Evolutionary conservation across 2,888 invertebrate species (phyloP), one percentile per base, ranked within the genome.

Genomic region (Eulithis testata): DNA sequence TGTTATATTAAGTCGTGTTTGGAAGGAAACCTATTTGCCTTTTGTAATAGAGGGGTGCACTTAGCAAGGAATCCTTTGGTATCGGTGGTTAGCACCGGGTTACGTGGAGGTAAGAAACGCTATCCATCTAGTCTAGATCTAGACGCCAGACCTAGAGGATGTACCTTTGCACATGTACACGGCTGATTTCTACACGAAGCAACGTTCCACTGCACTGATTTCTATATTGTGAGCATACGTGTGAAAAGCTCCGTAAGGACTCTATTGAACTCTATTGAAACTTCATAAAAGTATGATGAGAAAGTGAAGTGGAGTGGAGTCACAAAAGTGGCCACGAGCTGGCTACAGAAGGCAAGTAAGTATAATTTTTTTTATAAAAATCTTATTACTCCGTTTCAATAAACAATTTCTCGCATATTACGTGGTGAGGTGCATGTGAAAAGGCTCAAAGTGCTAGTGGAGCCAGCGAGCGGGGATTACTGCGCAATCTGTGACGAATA

Each of bases 91-190:
- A 61, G 50, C 50, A n/a, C 27, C 11, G 55, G 50, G 14, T 50
- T 52, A 56, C 36, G 57, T 0, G 51, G 14, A 36, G 52, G 63
- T 57, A 51, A 44, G 52, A 37, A 45, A 63, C 45, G 51, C 52
- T 11, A 63, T 63, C 63, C 57, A 52, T 63, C 63, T 59, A 51
- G 57, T 37, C 54, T 49, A 50, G 36, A 60, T 14, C 58, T 51
- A 59, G 47, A 57, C 47, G 2, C 47, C 57, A 57, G 37, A 57
- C 57, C 57, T 14, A 14, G 14, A 11, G 57, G 31, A 47, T 12
- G 31, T 49, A 6, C 14, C 58, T 21, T 49, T 58, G 21, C 37
- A 11, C 40, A 40, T 49, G 12, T 49, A 11, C 49, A n/a, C 49
- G 49, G 14, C 31, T 11, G 8, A 40, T 40, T 7, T 40, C 9